Base-by-base conservation (phyloP, 2,113 vertebrate species). In the Proterorhinus semilunaris region DNA sequence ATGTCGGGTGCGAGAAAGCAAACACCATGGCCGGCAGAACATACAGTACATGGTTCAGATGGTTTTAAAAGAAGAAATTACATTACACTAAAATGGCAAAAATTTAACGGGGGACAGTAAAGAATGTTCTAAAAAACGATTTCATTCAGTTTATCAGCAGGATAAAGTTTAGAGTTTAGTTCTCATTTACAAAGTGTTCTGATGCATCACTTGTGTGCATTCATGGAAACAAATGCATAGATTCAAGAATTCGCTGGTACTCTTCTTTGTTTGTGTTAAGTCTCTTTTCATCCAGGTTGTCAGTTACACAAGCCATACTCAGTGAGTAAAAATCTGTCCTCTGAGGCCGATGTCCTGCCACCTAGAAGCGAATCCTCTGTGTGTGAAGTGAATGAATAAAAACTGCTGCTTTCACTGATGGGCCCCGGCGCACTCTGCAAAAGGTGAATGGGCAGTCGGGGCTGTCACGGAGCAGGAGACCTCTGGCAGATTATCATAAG, bases 401-500 rank as follows among this genome's bases (percentile, higher is more conserved):
- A 2, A 27, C 45, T 5, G 53, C 1, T 11, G 51, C 15, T 49
- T 64, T 70, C 74, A 54, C 12, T 9, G 62, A 46, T 10, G 47
- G 64, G 61, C 50, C 47, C 1, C 42, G 2, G 47, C 13, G 58
- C 0, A 36, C 71, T 52, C 68, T 36, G 70, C 10, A 6, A 76
- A 78, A 78, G 80, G 80, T 80, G 75, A 79, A 68, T 16, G 64
- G 44, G 62, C 62, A 16, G 63, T 47, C 65, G 15, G 58, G 49
- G 75, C 65, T 52, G 80, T 78, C 78, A 80, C 17, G 44, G 68
- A 42, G 65, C 54, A 9, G 3, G n/a, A 65, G 65, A 13, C 48
- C 52, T 62, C 81, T 79, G 63, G 63, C 66, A 55, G 69, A 76
- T 86, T 77, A 71, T 80, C 78, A 75, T 62, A 71, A 80, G 78